Conservation (phyloP, 1,140 invertebrate species). For the Pomacea maculata region DNA sequence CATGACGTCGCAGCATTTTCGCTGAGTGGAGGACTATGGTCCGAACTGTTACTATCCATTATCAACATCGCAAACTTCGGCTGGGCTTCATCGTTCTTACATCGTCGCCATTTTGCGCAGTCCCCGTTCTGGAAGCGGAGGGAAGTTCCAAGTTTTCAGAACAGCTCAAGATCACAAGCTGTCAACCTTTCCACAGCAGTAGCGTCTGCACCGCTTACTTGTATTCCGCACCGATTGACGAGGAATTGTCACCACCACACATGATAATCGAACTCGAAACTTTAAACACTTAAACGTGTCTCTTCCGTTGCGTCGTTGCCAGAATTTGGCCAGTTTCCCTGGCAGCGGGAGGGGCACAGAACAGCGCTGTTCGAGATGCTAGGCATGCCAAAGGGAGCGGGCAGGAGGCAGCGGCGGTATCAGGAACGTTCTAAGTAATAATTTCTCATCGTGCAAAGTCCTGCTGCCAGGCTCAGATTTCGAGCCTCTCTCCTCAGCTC, state of each 20-base stretch:
- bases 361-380: conserved; percentile 12
- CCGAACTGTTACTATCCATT: conserved; percentile 37
- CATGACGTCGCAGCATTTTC: conserved; percentile 35
- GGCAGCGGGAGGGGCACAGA: conserved; percentile 7
- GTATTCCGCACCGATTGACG: too few species aligned
- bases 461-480: too few species aligned
- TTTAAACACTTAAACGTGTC: too few species aligned
- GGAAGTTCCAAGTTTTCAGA: conserved; percentile 4
- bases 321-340: neutral
- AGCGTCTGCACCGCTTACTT: too few species aligned
- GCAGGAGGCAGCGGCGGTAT: neutral
- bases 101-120: conserved; percentile 19
- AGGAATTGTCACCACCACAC: too few species aligned
- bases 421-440: neutral
- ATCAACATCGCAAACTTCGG: conserved; percentile 19
- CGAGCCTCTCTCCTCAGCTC: too few species aligned
- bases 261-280: too few species aligned
- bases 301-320: neutral
- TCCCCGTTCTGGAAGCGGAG: neutral
- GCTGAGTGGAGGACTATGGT: conserved; percentile 36
- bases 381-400: conserved; percentile 13
- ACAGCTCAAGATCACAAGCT: neutral
- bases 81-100: neutral
- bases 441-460: conserved; percentile 5
- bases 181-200: too few species aligned